Base-by-base conservation (phyloP, 2,888 invertebrate species). In the Pharmacophagus antenor region DNA sequence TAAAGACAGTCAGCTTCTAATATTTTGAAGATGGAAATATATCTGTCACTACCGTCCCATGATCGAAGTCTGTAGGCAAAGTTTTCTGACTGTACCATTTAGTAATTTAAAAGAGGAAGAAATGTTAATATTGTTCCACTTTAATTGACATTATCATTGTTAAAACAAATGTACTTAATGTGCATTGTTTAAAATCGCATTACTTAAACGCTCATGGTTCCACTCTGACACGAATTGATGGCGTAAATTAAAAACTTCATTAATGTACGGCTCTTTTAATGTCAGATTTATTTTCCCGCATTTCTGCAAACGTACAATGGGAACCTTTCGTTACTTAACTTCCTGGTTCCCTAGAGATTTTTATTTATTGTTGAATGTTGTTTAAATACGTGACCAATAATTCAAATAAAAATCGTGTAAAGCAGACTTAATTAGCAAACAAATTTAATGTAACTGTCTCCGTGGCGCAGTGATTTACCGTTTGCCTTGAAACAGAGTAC, bases 211-310 rank as follows among this genome's bases (percentile, higher is more conserved):
- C 1, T 31, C 27, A 31, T 10, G 18, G 20, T 31, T 22, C 53
- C 48, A 31, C 20, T 49, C 15, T 49, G 49, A 50, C 49, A 50
- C 27, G 46, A 60, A 55, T 60, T 51, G 56, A 51, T 60, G 44
- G 60, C 50, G 20, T 50, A 47, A 60, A 60, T 60, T 55, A 60
- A 55, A 58, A 55, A 46, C 44, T 60, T 60, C 50, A 18, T 42
- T 25, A 31, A 22, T 54, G 54, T 31, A 55, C 50, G 51, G 31
- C 42, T 31, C 46, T 51, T 60, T 59, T 53, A 42, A 20, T 22
- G 37, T 52, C 10, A 17, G 47, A 52, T 52, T 58, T 58, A 47
- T 37, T 21, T 47, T 58, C 37, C 31, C 18, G 15, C 52, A 23
- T 20, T 37, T 37, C 4, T 37, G 15, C 27, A 37, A 15, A 37